Evolutionary conservation across 2,113 vertebrate genomes (phyloP).

Genomic region (Chaetorhynchus papuensis): DNA sequence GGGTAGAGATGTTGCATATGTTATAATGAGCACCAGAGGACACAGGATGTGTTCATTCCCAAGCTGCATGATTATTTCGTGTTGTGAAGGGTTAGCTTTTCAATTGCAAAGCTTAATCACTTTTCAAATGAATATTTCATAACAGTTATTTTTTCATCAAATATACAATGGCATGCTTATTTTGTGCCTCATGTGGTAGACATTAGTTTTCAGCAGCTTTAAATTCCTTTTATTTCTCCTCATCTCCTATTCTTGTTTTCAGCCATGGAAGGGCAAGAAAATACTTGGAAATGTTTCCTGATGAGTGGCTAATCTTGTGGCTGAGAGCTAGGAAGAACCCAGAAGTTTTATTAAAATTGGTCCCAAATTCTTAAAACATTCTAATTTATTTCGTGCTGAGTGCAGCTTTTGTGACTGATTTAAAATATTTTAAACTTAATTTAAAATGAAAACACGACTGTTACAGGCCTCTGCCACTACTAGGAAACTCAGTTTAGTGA

Average conservation of each 20-base stretch:
- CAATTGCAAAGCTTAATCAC: constrained; percentile 75
- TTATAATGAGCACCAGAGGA: constrained; percentile 69
- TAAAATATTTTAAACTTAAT: constrained; percentile 16
- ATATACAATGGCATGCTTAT: constrained; percentile 54
- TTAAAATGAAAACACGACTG: background rate
- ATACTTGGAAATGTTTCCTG: constrained; percentile 39
- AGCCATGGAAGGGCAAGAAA: constrained; percentile 26
- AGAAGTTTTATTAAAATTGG: background rate
- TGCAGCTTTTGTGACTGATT: background rate
- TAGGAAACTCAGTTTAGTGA: background rate
- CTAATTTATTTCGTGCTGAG: background rate
- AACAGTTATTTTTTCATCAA: constrained; percentile 70
- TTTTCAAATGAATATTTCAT: constrained; percentile 79
- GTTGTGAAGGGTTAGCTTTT: constrained; percentile 75
- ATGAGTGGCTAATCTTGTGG: constrained; percentile 19
- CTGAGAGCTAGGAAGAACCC: background rate
- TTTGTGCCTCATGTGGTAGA: constrained; percentile 60
- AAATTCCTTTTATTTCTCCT: constrained; percentile 50
- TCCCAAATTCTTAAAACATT: background rate
- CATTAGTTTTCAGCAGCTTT: constrained; percentile 54
- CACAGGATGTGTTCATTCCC: constrained; percentile 66
- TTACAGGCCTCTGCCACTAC: background rate
- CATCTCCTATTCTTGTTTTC: constrained; percentile 51
- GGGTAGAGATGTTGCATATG: constrained; percentile 67
- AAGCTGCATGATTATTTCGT: constrained; percentile 67